Conservation (phyloP, 2,888 invertebrate species). For the Balanococcus diminutus region DNA sequence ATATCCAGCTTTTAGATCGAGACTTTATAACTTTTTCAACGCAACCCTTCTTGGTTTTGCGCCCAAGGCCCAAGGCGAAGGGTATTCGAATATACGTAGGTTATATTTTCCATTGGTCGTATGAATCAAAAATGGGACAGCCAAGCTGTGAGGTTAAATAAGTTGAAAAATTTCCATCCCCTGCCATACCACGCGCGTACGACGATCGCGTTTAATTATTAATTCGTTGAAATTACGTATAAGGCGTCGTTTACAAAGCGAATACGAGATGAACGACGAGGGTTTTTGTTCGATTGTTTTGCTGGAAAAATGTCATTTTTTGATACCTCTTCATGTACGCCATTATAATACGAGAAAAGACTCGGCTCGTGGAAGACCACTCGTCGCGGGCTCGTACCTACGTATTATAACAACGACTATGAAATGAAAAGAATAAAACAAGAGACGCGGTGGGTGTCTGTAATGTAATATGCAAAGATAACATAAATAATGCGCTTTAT, state of each 20-base stretch:
- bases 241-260: neutral
- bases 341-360: neutral
- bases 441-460: conserved; percentile 52
- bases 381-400: neutral
- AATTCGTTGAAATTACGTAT: neutral
- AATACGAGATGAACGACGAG: neutral
- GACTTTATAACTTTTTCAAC: neutral
- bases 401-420: conserved; percentile 8
- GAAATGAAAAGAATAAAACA: conserved; percentile 24
- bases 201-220: neutral
- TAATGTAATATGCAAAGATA: conserved; percentile 54
- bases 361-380: conserved; percentile 11
- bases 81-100: neutral
- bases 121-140: neutral
- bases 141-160: neutral
- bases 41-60: conserved; percentile 46
- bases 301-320: conserved; percentile 16
- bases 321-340: conserved; percentile 48
- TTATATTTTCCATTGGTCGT: neutral
- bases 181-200: no score
- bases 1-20: conserved; percentile 56
- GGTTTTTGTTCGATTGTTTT: conserved; percentile 45
- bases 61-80: neutral
- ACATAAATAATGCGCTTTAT: conserved; percentile 54
- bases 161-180: neutral